Evolutionary conservation across 1,140 invertebrate genomes (phyloP).

Genomic region (Drosophila virilis): DNA sequence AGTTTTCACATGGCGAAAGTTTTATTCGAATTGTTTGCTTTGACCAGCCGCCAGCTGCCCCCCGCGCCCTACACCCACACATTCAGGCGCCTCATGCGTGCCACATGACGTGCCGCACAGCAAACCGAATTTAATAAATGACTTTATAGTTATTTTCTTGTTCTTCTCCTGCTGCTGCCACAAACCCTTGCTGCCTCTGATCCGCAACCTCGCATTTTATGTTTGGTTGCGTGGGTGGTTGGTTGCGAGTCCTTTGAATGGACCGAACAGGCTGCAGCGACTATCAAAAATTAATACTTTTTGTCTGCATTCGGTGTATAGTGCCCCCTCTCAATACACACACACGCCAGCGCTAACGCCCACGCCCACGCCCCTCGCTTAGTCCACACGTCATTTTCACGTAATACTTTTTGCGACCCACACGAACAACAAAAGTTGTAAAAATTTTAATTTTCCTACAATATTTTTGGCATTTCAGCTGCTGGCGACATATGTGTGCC

Average conservation of each 20-base stretch:
- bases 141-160: conserved; percentile 75
- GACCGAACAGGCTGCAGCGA: conserved; percentile 61
- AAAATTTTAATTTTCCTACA: conserved; percentile 78
- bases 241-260: conserved; percentile 38
- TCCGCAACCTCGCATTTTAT: conserved; percentile 43
- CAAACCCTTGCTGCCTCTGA: conserved; percentile 38
- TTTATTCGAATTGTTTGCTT: conserved; percentile 59
- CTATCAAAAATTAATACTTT: conserved; percentile 79
- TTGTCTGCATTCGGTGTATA: conserved; percentile 52
- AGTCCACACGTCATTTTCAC: conserved; percentile 63
- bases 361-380: not conserved
- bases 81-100: conserved; percentile 33
- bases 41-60: conserved; percentile 40
- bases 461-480: conserved; percentile 67
- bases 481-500: conserved; percentile 61
- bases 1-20: conserved; percentile 65
- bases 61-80: not conserved
- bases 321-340: not conserved
- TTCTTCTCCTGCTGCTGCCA: conserved; percentile 24
- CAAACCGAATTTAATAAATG: conserved; percentile 76
- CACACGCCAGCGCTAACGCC: not conserved
- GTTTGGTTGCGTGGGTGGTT: conserved; percentile 30
- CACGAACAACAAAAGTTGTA: conserved; percentile 75
- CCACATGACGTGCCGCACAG: conserved; percentile 41
- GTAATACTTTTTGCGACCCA: conserved; percentile 64